A percentile compares a stretch with the other conserved stretches of the same genome.
These are phyloP conservation scores for Agrochola litura DNA, from an alignment of 2,888 invertebrate species.

Conservation along the genomic window DNA sequence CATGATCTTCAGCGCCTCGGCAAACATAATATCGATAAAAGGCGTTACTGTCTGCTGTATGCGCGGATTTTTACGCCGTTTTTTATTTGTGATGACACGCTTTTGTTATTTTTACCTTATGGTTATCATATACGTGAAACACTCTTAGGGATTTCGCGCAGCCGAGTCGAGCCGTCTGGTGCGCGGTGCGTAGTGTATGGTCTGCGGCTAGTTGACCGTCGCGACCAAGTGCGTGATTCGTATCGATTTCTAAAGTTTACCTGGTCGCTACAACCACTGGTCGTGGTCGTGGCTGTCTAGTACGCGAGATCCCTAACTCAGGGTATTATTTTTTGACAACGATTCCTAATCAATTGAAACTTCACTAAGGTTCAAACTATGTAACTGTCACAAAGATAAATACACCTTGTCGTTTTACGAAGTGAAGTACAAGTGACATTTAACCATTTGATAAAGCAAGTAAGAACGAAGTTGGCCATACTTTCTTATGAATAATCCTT, in stretches of 20 bases:
- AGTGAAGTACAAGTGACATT: background rate
- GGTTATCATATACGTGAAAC: background rate
- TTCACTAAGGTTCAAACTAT: background rate
- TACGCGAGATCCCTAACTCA: background rate
- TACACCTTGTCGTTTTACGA: background rate
- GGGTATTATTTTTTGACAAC: background rate
- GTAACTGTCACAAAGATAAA: background rate
- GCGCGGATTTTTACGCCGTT: background rate
- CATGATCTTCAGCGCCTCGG: conserved; percentile 50
- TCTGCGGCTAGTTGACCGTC: too few species aligned
- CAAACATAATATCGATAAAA: conserved; percentile 68
- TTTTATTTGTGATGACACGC: conserved; percentile 2
- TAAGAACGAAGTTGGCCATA: too few species aligned
- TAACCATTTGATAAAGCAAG: background rate
- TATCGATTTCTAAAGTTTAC: too few species aligned
- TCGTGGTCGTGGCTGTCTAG: too few species aligned
- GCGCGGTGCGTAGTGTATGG: too few species aligned
- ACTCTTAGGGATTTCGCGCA: too few species aligned
- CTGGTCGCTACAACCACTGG: too few species aligned
- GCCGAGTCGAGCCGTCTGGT: too few species aligned
- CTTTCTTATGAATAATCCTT: background rate
- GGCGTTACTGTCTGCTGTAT: conserved; percentile 35
- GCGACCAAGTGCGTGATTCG: too few species aligned
- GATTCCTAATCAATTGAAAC: background rate
- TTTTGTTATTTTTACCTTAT: conserved; percentile 5